Evolutionary conservation across 2,797 vertebrate species (phyloP).

Genomic region (Propithecus perrieri): DNA sequence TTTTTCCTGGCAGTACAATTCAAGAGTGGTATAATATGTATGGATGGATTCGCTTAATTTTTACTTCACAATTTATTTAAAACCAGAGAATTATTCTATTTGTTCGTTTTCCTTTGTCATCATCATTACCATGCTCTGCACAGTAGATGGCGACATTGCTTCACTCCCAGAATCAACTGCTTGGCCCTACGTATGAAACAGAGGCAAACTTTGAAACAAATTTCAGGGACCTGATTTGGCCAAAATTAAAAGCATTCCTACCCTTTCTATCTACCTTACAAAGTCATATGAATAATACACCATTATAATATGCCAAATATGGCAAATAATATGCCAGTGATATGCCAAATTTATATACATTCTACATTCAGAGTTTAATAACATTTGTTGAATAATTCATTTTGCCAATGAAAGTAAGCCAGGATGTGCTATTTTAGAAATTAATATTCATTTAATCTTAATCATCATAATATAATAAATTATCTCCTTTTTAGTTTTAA

Average conservation of each 20-base stretch:
- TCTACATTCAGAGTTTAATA: neutral
- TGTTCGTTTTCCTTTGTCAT: neutral
- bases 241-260: slow-evolving; percentile 8
- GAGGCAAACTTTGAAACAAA: neutral
- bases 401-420: slow-evolving; percentile 35
- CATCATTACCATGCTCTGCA: neutral
- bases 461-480: neutral
- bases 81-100: neutral
- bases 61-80: slow-evolving; percentile 26
- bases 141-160: slow-evolving; percentile 76
- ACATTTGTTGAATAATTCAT: slow-evolving; percentile 20
- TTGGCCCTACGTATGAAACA: neutral
- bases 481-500: slow-evolving; percentile 7
- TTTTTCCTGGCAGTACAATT: neutral
- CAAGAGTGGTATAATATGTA: neutral
- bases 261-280: neutral
- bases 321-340: neutral
- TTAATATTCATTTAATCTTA: slow-evolving; percentile 27
- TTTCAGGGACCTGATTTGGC: neutral
- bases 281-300: neutral
- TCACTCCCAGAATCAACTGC: neutral
- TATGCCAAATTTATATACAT: neutral
- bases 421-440: neutral
- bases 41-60: neutral
- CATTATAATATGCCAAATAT: neutral